phyloP scores from a whole-genome alignment of 2,888 invertebrate genomes.

The Lomographa bimaculata region DNA sequence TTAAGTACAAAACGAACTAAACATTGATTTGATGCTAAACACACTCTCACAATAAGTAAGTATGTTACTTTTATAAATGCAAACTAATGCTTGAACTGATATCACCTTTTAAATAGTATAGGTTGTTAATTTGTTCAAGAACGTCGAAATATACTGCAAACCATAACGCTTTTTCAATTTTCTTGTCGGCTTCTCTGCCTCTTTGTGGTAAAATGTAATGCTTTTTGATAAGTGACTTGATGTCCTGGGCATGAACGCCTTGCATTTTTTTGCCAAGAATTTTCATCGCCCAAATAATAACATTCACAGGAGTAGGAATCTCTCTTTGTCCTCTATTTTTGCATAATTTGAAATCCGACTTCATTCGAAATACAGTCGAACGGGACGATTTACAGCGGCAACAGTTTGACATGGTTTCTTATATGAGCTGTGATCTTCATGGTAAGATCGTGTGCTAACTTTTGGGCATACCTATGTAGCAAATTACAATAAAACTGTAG shows the following conservation, averaged over 20 bases:
- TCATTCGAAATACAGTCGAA: slow-evolving; percentile 42
- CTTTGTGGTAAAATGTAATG: slow-evolving; percentile 50
- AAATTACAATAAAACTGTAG: too few relatives aligned
- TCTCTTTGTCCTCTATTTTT: slow-evolving; percentile 38
- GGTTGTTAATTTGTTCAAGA: slow-evolving; percentile 41
- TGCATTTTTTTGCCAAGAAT: slow-evolving; percentile 40
- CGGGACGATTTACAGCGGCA: slow-evolving; percentile 36
- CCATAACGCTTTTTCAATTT: slow-evolving; percentile 46
- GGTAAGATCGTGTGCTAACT: too few relatives aligned
- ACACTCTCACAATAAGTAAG: too few relatives aligned
- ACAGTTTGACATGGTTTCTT: slow-evolving; percentile 37
- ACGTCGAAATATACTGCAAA: slow-evolving; percentile 53
- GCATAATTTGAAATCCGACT: slow-evolving; percentile 41
- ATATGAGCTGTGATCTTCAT: slow-evolving; percentile 19
- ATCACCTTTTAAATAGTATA: slow-evolving; percentile 46
- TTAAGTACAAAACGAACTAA: too few relatives aligned
- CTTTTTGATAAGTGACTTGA: slow-evolving; percentile 48
- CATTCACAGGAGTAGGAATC: slow-evolving; percentile 48
- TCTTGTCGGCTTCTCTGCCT: slow-evolving; percentile 46
- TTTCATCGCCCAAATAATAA: slow-evolving; percentile 60
- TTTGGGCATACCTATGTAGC: too few relatives aligned
- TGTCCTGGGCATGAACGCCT: slow-evolving; percentile 48
- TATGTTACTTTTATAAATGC: too few relatives aligned
- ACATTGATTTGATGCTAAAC: too few relatives aligned
- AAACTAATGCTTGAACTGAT: too few relatives aligned